Evolutionary conservation across 2,797 vertebrate species (phyloP), one percentile per base, ranked within the genome.

Genomic region (Trachurus trachurus): DNA sequence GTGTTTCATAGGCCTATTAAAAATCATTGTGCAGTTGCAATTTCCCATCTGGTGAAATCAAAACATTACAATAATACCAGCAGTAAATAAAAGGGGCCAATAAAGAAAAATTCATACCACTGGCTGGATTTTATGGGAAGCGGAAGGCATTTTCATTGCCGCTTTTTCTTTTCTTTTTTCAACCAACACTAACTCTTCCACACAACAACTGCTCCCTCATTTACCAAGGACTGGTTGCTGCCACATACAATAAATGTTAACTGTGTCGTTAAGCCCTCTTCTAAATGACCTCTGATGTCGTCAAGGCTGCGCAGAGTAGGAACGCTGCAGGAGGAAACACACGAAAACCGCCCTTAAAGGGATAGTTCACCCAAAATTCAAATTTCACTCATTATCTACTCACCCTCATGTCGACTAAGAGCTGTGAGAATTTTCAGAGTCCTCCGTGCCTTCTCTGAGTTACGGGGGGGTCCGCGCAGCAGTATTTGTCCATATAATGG

Each of bases 11-110:
- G 85, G 61, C 57, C 78, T 57, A 56, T 88, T 88, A 92, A 90
- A 92, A 90, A 92, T 86, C 75, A 83, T 71, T 64, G 76, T 71
- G 73, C 60, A 57, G 69, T 85, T 84, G 76, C 71, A 72, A 85
- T 81, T 91, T 83, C 68, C 87, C 82, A 90, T 92, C 84, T 87
- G 87, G 66, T 69, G 42, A 66, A 88, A 85, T 90, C 81, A 77
- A 83, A 87, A 66, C 63, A 75, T 89, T 81, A 85, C 76, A 90
- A 82, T 86, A 83, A 63, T 3, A 82, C 87, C 60, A 72, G 76
- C 70, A 78, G 83, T 85, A 80, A 90, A 91, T 82, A 84, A 86
- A 84, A 86, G 56, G 5, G 37, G 47, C 73, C 76, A 87, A 82
- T 88, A 87, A 89, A 81, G 73, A 62, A 53, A 37, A 77, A 84